Evolutionary conservation across 92 coral and sea anemone species (phyloP), one percentile per base, ranked within the genome.

Genomic region (Chrysogorgia sp.): DNA sequence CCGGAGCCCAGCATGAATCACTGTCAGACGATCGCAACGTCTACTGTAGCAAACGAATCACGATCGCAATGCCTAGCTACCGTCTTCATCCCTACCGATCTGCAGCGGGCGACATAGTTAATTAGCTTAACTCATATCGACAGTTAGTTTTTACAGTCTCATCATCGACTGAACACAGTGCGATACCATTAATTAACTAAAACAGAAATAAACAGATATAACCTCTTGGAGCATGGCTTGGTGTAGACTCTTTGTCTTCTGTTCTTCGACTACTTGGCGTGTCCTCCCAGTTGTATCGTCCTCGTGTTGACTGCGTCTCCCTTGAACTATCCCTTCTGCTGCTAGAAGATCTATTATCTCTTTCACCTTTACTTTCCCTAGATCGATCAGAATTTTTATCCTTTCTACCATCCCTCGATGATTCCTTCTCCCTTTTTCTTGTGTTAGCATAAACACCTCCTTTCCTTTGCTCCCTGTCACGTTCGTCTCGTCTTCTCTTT

Each of bases 361-460:
- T 34, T 30, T 37, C 43, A 19, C 50, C 59, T 14, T 86, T 85
- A 47, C 88, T 72, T 10, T 80, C 83, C 40, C 88, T 72, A 55
- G 86, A 21, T 57, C 80, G 34, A 43, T 83, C 89, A 35, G 67
- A 77, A 49, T 64, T 30, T 58, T 83, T 3, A 43, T 81, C 77
- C 21, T 67, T 85, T 74, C 83, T 88, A 2, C 68, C 84, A 30
- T 76, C 77, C 41, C 67, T 82, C 0, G 80, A 78, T 7, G 61
- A 64, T 9, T 84, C 88, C 40, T 48, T 74, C 57, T 89, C 85
- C 30, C 71, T 74, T 1, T 34, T 48, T 70, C 75, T 83, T 1
- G 89, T 88, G 15, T 91, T 92, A 3, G 98, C 98, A 83, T 87
- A 91, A 21, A 94, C 94, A 3, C 98, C 98, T 26, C 91, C 90